A percentile compares a stretch with the other conserved stretches of the same genome.
Conservation (phyloP, 35 echinoderm and acorn worm genomes). For the Diadema setosum region DNA sequence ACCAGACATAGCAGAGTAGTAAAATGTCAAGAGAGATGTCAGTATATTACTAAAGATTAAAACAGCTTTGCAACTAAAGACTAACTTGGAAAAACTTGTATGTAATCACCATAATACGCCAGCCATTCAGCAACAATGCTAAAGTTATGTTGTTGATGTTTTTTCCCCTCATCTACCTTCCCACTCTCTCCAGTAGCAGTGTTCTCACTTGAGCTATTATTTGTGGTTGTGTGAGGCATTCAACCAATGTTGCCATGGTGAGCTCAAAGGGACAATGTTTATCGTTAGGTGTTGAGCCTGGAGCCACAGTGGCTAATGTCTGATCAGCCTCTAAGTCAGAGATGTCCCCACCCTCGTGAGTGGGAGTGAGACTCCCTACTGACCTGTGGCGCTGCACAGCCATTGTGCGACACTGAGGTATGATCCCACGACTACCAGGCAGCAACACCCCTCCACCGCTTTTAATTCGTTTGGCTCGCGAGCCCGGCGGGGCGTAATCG, state of each 20-base stretch:
- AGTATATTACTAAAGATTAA: too few relatives aligned
- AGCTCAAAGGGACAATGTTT: neutral
- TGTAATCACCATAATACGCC: too few relatives aligned
- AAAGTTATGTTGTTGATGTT: too few relatives aligned
- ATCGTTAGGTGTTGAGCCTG: neutral
- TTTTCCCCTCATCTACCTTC: too few relatives aligned
- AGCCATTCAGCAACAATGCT: too few relatives aligned
- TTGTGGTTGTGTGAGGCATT: neutral
- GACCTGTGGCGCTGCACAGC: neutral
- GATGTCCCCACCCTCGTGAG: neutral
- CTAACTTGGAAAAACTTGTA: too few relatives aligned
- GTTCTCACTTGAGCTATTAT: neutral
- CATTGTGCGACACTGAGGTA: neutral
- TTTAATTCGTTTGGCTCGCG: neutral
- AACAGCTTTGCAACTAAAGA: too few relatives aligned
- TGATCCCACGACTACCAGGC: neutral
- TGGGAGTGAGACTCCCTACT: neutral
- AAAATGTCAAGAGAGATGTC: too few relatives aligned
- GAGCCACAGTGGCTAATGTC: neutral
- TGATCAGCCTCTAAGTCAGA: neutral
- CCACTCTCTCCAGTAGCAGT: neutral
- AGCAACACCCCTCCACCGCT: neutral
- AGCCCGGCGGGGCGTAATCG: neutral
- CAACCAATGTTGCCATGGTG: neutral
- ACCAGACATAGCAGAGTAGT: too few relatives aligned